Percentiles rank a stretch among this genome's conserved stretches.
phyloP scores from a whole-genome alignment of 2,888 invertebrate species.

The Tetragonisca angustula region DNA sequence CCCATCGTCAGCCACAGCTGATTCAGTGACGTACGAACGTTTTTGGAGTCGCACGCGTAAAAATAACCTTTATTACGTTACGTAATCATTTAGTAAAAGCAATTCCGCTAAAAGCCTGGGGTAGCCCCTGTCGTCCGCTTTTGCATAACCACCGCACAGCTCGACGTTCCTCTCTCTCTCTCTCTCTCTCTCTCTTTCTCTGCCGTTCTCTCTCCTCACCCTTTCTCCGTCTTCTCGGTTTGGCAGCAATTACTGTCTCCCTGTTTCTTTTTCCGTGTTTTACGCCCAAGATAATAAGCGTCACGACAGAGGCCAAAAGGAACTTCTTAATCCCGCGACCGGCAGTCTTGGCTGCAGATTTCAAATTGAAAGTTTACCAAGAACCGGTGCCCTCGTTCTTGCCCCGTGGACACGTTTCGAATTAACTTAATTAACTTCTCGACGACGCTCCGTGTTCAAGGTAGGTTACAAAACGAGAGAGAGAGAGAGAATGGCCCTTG shows the following conservation, averaged over 20 bases:
- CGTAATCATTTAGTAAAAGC: conserved; percentile 74
- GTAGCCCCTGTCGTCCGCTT: conserved; percentile 60
- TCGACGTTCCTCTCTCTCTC: conserved; percentile 9
- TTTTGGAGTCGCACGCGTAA: conserved; percentile 54
- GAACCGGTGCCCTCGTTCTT: neutral
- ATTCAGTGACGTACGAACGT: conserved; percentile 56
- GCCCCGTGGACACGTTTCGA: conserved; percentile 37
- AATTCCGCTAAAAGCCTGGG: conserved; percentile 72
- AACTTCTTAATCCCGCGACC: conserved; percentile 59
- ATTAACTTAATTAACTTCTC: conserved; percentile 63
- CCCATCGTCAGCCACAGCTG: too few relatives aligned
- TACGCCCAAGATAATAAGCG: conserved; percentile 64
- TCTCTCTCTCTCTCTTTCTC: neutral
- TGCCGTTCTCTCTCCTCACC: neutral
- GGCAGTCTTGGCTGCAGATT: conserved; percentile 27
- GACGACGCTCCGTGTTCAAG: neutral
- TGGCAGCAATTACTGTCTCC: conserved; percentile 65
- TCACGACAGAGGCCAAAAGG: conserved; percentile 52
- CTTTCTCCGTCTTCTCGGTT: conserved; percentile 26
- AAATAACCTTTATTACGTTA: conserved; percentile 72
- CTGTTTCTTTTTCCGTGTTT: conserved; percentile 59
- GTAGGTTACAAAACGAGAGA: neutral
- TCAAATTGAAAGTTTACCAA: conserved; percentile 57
- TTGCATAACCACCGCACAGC: conserved; percentile 68
- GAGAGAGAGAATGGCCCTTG: neutral